These are phyloP conservation scores for Trypoxylus dichotomus DNA, from an alignment of 1,140 invertebrate species.

Conservation along the genomic window DNA sequence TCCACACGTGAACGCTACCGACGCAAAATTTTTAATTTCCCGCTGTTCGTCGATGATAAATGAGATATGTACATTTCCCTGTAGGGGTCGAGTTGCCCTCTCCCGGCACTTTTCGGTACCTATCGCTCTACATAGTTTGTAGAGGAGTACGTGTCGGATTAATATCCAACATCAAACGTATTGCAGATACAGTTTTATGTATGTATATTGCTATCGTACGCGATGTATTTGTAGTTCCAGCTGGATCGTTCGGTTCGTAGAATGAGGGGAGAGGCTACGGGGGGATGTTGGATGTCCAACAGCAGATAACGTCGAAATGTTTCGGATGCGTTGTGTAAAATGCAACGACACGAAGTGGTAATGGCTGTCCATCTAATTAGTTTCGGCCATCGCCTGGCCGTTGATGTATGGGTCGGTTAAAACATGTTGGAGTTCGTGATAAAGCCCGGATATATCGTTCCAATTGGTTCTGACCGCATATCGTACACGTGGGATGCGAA, in stretches of 20 bases:
- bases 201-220: not conserved
- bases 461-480: not conserved
- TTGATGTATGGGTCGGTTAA: not conserved
- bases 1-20: not conserved
- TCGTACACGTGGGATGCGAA: not conserved
- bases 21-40: not conserved
- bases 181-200: not conserved
- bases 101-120: not conserved
- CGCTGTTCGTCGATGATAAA: not conserved
- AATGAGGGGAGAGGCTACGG: not conserved
- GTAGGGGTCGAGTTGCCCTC: not conserved
- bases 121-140: not conserved
- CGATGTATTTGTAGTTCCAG: not conserved
- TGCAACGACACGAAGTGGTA: conserved; percentile 17
- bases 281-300: not conserved
- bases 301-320: conserved; percentile 1
- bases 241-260: not conserved
- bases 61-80: not conserved
- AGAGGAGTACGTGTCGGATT: not conserved
- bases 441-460: not conserved
- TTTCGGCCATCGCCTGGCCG: not conserved
- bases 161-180: not conserved
- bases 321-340: not conserved
- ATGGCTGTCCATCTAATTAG: conserved; percentile 10
- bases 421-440: not conserved